Conservation (phyloP, 2,888 invertebrate genomes). For the Dryobotodes eremita region DNA sequence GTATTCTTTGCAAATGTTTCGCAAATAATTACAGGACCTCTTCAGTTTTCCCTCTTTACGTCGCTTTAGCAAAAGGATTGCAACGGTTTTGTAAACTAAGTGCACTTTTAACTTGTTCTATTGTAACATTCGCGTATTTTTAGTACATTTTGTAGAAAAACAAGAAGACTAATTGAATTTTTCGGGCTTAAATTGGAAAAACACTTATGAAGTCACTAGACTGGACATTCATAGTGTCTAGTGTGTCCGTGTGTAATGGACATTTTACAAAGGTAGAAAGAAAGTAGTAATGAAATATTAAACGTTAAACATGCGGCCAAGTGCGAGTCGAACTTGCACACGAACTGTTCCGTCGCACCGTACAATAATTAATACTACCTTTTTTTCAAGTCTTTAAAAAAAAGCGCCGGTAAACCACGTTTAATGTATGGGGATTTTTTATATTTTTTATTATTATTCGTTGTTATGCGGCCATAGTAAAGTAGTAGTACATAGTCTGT, state of each 20-base stretch:
- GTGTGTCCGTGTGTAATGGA: too few relatives aligned
- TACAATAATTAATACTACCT: too few relatives aligned
- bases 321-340: too few relatives aligned
- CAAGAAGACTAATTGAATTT: not conserved
- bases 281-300: not conserved
- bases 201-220: not conserved
- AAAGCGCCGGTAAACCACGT: too few relatives aligned
- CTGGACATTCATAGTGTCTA: not conserved
- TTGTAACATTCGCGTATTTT: not conserved
- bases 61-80: conserved; percentile 6
- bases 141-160: not conserved
- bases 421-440: too few relatives aligned
- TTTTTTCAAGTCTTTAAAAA: too few relatives aligned
- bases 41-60: not conserved
- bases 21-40: conserved; percentile 37
- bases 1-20: conserved; percentile 6
- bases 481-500: too few relatives aligned
- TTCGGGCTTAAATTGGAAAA: not conserved
- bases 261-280: not conserved
- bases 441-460: too few relatives aligned
- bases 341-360: too few relatives aligned
- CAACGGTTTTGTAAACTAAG: conserved; percentile 22
- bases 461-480: too few relatives aligned
- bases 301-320: too few relatives aligned
- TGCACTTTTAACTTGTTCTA: not conserved